Percentiles rank a stretch among this genome's conserved stretches.
phyloP scores from a whole-genome alignment of 2,797 vertebrate genomes.

The Platalea minor region DNA sequence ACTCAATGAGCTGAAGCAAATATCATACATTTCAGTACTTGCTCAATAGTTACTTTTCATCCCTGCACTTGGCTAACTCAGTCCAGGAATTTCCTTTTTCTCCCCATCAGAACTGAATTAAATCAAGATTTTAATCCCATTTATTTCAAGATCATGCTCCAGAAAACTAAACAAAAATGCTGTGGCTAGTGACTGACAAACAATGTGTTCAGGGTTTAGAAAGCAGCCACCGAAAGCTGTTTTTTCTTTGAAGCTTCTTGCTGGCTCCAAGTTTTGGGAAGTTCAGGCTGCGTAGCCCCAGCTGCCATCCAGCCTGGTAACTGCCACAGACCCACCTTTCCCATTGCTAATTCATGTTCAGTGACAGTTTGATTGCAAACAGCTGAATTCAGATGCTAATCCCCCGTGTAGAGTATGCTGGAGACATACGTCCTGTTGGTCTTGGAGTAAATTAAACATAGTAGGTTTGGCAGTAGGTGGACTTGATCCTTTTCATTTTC shows the following conservation, averaged over 20 bases:
- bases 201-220: not conserved
- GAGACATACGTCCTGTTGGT: not conserved
- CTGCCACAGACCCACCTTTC: not conserved
- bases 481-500: not conserved
- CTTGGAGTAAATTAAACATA: not conserved
- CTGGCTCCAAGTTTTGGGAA: not conserved
- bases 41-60: not conserved
- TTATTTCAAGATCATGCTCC: not conserved
- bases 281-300: not conserved
- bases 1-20: not conserved
- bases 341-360: accelerated
- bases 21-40: not conserved
- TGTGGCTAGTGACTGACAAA: not conserved
- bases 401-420: not conserved
- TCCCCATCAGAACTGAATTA: not conserved
- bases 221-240: not conserved
- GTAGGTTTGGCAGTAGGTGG: not conserved
- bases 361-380: not conserved
- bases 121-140: not conserved
- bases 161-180: not conserved
- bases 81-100: not conserved
- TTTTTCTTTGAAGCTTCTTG: not conserved
- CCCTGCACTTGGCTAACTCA: not conserved
- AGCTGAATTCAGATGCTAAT: not conserved
- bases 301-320: not conserved